These are phyloP conservation scores for Anoura caudifer DNA, from an alignment of 2,113 vertebrate genomes.

Conservation along the genomic window DNA sequence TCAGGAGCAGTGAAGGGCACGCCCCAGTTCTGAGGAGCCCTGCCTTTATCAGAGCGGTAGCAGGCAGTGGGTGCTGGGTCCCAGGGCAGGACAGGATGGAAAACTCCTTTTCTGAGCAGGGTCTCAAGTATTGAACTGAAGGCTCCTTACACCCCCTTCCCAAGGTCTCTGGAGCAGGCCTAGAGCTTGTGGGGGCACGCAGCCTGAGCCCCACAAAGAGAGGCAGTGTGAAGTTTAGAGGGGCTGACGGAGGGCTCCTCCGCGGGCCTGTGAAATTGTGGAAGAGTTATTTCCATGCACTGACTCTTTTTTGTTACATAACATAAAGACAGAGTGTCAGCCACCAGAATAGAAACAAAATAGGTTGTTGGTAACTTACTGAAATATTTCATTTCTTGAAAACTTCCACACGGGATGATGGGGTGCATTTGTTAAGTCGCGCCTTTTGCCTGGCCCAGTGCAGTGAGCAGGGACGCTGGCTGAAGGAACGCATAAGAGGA, in stretches of 20 bases:
- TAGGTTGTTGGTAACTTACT: neutral
- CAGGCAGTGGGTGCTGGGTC: neutral
- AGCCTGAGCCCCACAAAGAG: neutral
- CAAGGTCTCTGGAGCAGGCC: neutral
- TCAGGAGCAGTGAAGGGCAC: neutral
- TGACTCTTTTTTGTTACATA: neutral
- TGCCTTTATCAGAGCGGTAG: neutral
- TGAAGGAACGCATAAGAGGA: neutral
- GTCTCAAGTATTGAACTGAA: too few species aligned
- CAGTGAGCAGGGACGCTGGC: neutral
- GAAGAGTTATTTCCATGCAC: neutral
- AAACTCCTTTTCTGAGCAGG: neutral
- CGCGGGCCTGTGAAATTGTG: neutral
- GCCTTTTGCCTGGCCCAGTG: neutral
- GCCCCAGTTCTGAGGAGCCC: rapidly evolving
- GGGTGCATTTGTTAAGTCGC: neutral
- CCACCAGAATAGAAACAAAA: neutral
- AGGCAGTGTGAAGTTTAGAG: neutral
- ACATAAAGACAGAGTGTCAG: neutral
- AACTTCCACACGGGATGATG: neutral
- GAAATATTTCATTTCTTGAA: neutral
- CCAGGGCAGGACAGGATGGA: neutral
- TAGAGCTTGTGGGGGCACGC: neutral
- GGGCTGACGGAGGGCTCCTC: neutral
- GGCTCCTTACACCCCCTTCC: neutral